Evolutionary conservation across 2,113 vertebrate genomes (phyloP).

Genomic region (Labrus mixtus): DNA sequence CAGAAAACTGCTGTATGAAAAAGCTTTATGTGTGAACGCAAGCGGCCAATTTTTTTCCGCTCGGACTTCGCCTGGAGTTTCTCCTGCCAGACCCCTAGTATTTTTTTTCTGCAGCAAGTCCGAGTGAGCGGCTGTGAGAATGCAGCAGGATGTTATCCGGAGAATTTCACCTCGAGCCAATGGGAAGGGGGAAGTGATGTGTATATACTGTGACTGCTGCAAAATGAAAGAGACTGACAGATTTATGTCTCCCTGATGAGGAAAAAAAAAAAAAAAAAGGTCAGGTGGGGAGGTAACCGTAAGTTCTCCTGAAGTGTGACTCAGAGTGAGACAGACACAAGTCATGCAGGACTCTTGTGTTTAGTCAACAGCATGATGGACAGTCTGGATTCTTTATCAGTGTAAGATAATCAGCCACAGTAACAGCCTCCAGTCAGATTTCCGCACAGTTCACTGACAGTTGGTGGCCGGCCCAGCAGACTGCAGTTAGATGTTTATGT

Average conservation of each 20-base stretch:
- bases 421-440: constrained; percentile 32
- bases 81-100: too few relatives aligned
- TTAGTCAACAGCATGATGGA: constrained; percentile 54
- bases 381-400: constrained; percentile 42
- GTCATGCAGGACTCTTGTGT: constrained; percentile 35
- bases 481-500: constrained; percentile 50
- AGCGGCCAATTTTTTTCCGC: too few relatives aligned
- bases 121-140: too few relatives aligned
- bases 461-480: constrained; percentile 4
- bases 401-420: constrained; percentile 26
- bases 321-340: constrained; percentile 21
- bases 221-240: background rate
- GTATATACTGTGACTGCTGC: too few relatives aligned
- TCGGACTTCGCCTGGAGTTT: too few relatives aligned
- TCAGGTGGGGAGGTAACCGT: background rate
- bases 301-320: background rate
- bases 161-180: too few relatives aligned
- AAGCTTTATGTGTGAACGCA: too few relatives aligned
- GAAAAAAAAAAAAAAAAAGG: too few relatives aligned
- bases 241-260: constrained; percentile 6
- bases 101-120: too few relatives aligned
- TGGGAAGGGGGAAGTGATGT: too few relatives aligned
- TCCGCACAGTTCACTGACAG: constrained; percentile 26
- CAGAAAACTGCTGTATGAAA: too few relatives aligned
- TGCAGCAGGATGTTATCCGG: too few relatives aligned